Percentiles rank a stretch among this genome's conserved stretches.
These are phyloP conservation scores for Callimorpha dominula DNA, from an alignment of 2,888 invertebrate species.

Conservation along the genomic window DNA sequence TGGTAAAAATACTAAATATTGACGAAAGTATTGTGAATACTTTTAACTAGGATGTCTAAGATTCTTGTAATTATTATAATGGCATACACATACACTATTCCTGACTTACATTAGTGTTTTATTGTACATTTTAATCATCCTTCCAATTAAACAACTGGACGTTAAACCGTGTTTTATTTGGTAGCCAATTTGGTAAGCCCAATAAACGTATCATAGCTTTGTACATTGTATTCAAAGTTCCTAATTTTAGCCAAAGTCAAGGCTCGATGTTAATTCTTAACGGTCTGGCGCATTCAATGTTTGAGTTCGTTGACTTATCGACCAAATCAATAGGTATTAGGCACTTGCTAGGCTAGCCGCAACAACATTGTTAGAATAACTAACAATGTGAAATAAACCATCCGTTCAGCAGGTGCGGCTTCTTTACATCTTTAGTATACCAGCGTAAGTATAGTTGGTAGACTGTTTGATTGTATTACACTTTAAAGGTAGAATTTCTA, in stretches of 20 bases:
- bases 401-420: not conserved
- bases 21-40: too few species aligned
- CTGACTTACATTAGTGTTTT: not conserved
- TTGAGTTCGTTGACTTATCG: slow-evolving; percentile 51
- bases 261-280: slow-evolving; percentile 50
- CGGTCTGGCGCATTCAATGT: slow-evolving; percentile 52
- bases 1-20: too few species aligned
- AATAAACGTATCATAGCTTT: slow-evolving; percentile 3
- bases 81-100: not conserved
- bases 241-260: slow-evolving; percentile 48
- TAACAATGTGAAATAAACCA: slow-evolving; percentile 2
- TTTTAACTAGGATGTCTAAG: too few species aligned
- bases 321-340: slow-evolving; percentile 28
- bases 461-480: not conserved
- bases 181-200: not conserved
- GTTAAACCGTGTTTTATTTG: not conserved
- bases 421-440: not conserved
- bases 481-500: not conserved
- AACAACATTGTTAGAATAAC: not conserved
- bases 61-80: not conserved
- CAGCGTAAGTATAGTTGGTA: not conserved
- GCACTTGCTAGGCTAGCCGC: not conserved
- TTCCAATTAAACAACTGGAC: not conserved
- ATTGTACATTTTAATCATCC: not conserved
- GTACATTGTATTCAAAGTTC: slow-evolving; percentile 20